Base-by-base conservation (phyloP, 2,888 invertebrate genomes). In the Euplagia quadripunctaria region DNA sequence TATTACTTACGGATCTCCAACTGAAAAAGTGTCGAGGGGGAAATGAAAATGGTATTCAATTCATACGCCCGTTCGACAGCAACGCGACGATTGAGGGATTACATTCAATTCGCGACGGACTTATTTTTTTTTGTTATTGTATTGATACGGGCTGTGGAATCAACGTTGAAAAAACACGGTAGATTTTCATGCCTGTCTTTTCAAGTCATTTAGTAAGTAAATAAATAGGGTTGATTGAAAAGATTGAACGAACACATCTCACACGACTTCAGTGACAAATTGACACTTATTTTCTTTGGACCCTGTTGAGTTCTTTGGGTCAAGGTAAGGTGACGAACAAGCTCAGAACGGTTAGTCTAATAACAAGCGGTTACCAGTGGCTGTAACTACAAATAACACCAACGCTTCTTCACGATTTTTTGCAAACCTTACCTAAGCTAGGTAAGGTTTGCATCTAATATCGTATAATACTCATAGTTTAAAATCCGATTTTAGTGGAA, bases 11-110 rank as follows among this genome's bases (percentile, higher is more conserved):
- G 76, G 91, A 89, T 81, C 93, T 86, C 93, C 84, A 79, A 82
- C 73, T 73, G 77, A 79, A 87, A 87, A 90, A 88, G 66, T 76
- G 70, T 73, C 71, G 84, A 82, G 81, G 84, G 86, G 88, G 89
- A 91, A 91, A 92, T 93, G 89, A 91, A 92, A 91, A 86, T 88
- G 86, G 87, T 87, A 87, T 91, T 91, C 88, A 90, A 90, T 91
- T 89, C 91, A 86, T 83, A 81, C 78, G 83, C 80, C 71, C 79
- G 83, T 82, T 81, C 80, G 83, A 82, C 82, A 74, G 64, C 76
- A 61, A 42, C 68, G 69, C 76, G 79, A 67, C 85, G 89, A 91
- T 90, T 88, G 90, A 89, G 77, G 91, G 92, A 92, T 92, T 91
- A 90, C 85, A 90, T 88, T 88, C 85, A 85, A 89, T 85, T 80